These are phyloP conservation scores for Echinarachnius parma DNA, from an alignment of 53 echinoderm and acorn worm species.

Conservation along the genomic window DNA sequence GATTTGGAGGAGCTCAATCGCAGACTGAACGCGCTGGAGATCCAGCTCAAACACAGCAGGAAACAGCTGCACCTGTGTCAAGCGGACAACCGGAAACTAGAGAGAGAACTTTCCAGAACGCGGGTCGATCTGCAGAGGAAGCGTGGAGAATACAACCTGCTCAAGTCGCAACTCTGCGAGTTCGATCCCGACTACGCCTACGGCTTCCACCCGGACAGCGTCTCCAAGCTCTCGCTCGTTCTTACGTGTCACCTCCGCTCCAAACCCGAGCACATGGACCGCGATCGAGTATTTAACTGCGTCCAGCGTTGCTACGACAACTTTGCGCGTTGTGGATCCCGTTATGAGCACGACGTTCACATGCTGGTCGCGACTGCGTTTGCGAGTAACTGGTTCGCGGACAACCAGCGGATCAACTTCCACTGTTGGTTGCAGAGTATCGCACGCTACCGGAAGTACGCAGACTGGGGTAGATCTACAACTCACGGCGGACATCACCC, in stretches of 20 bases:
- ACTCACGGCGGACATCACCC: background rate
- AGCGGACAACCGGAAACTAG: slow-evolving; percentile 63
- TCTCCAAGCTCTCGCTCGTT: slow-evolving; percentile 78
- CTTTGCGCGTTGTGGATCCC: slow-evolving; percentile 78
- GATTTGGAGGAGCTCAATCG: slow-evolving; percentile 30
- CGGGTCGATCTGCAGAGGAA: slow-evolving; percentile 64
- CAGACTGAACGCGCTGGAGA: slow-evolving; percentile 56
- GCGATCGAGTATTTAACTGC: slow-evolving; percentile 65
- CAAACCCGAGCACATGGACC: slow-evolving; percentile 73
- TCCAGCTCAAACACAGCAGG: slow-evolving; percentile 70
- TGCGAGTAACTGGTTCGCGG: slow-evolving; percentile 95
- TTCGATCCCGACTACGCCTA: slow-evolving; percentile 70
- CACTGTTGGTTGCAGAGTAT: slow-evolving; percentile 96
- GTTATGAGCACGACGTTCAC: slow-evolving; percentile 91
- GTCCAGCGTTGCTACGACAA: slow-evolving; percentile 84
- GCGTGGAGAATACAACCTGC: slow-evolving; percentile 55
- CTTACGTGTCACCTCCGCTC: slow-evolving; percentile 68
- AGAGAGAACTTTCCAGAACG: slow-evolving; percentile 59
- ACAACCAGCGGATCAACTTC: slow-evolving; percentile 79
- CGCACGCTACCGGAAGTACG: slow-evolving; percentile 80
- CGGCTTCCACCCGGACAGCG: slow-evolving; percentile 66
- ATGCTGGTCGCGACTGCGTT: slow-evolving; percentile 94
- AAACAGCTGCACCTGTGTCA: slow-evolving; percentile 70
- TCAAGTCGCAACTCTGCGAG: slow-evolving; percentile 45
- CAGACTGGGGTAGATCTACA: slow-evolving; percentile 56